A percentile compares a stretch with the other conserved stretches of the same genome.
These are phyloP conservation scores for Amphimedon queenslandica DNA, from an alignment of 37 sponge, comb jelly and placozoan species.

Conservation along the genomic window DNA sequence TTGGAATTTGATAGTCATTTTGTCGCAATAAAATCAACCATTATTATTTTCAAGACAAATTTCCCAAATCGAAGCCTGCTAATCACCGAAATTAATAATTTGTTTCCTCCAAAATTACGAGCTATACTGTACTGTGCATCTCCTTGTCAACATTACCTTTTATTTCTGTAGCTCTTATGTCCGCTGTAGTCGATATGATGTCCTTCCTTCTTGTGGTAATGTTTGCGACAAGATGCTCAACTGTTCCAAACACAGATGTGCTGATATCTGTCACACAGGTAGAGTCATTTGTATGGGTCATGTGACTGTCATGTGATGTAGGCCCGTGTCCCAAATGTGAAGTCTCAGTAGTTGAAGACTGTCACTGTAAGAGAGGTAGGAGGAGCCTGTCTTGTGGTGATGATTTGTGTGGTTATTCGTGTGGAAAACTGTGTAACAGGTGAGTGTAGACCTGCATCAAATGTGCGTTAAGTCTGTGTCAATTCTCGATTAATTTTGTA, in stretches of 20 bases:
- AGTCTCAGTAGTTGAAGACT: conserved; percentile 9
- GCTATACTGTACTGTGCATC: too few relatives aligned
- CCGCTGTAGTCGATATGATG: conserved; percentile 30
- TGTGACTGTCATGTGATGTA: neutral
- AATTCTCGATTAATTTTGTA: neutral
- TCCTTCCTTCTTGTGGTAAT: conserved; percentile 44
- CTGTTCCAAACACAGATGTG: conserved; percentile 64
- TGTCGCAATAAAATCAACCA: too few relatives aligned
- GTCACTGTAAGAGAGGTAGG: conserved; percentile 44
- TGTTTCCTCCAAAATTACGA: too few relatives aligned
- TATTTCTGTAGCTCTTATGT: conserved; percentile 25
- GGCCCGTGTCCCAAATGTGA: conserved; percentile 48
- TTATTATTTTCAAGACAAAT: too few relatives aligned
- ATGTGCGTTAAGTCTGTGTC: neutral
- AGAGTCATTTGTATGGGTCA: neutral
- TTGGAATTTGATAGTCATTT: too few relatives aligned
- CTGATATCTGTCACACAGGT: conserved; percentile 60
- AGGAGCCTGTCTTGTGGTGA: conserved; percentile 35
- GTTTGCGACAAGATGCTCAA: conserved; percentile 47
- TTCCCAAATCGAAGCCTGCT: too few relatives aligned
- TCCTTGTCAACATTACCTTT: too few relatives aligned
- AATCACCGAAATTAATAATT: too few relatives aligned
- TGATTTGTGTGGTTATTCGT: conserved; percentile 7
- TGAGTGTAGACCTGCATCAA: neutral
- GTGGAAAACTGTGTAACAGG: conserved; percentile 36